phyloP scores from a whole-genome alignment of 2,113 vertebrate genomes.

The Origma solitaria region DNA sequence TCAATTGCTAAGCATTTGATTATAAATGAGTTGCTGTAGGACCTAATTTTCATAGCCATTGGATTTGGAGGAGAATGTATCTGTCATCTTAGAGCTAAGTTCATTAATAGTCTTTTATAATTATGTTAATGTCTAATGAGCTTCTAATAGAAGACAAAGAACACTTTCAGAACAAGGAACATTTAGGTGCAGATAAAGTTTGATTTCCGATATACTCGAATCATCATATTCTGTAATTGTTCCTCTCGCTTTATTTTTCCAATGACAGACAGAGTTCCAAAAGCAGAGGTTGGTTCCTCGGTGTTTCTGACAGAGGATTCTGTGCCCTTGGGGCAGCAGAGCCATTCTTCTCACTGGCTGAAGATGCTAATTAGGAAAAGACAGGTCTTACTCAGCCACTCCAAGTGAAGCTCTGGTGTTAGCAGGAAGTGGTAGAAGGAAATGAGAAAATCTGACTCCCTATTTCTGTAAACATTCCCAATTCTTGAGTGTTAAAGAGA shows the following conservation, averaged over 20 bases:
- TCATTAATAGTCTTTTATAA: not conserved
- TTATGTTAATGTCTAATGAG: not conserved
- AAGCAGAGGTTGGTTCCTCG: not conserved
- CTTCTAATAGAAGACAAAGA: not conserved
- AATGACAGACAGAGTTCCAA: not conserved
- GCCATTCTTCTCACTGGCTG: not conserved
- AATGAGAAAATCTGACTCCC: not conserved
- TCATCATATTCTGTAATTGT: not conserved
- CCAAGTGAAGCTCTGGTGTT: not conserved
- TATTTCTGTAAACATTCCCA: not conserved
- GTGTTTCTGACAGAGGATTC: not conserved
- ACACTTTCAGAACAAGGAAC: not conserved
- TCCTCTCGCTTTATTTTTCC: not conserved
- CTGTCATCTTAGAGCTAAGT: not conserved
- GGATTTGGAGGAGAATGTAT: not conserved
- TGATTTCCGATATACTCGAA: rapidly evolving
- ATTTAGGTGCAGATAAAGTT: not conserved
- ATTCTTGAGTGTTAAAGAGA: not conserved
- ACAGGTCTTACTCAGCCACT: not conserved
- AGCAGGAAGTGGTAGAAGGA: not conserved
- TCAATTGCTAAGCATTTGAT: not conserved
- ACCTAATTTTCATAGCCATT: not conserved
- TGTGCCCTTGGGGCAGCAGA: not conserved
- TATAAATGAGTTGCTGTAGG: not conserved
- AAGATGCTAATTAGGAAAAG: not conserved